A percentile compares a stretch with the other conserved stretches of the same genome.
Evolutionary conservation across 2,888 invertebrate species (phyloP).

Genomic region (Diaprepes abbreviatus): DNA sequence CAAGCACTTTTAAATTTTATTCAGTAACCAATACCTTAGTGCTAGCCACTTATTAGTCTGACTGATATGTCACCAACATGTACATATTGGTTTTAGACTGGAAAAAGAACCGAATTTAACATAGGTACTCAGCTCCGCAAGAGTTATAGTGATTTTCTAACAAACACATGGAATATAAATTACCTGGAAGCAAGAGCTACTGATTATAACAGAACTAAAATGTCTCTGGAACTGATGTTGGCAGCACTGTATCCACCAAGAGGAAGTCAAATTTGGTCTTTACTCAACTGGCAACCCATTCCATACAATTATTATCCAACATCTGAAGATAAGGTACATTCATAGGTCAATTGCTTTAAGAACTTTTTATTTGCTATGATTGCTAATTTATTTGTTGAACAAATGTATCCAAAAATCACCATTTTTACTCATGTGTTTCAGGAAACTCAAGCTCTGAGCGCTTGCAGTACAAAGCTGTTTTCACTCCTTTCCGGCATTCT

Average conservation of each 20-base stretch:
- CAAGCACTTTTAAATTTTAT: too few relatives aligned
- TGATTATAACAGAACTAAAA: constrained; percentile 78
- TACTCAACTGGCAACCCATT: constrained; percentile 80
- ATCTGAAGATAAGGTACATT: constrained; percentile 13
- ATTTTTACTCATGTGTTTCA: too few relatives aligned
- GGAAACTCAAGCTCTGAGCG: not conserved
- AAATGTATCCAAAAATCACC: too few relatives aligned
- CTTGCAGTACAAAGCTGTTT: not conserved
- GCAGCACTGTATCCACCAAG: constrained; percentile 77
- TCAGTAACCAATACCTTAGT: too few relatives aligned
- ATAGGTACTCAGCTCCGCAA: constrained; percentile 74
- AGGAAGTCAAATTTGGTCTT: constrained; percentile 71
- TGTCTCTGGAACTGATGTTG: constrained; percentile 76
- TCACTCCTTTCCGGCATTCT: not conserved
- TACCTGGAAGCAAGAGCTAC: constrained; percentile 75
- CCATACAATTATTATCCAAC: constrained; percentile 73
- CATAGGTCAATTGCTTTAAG: too few relatives aligned
- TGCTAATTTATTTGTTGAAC: too few relatives aligned
- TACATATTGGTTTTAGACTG: constrained; percentile 60
- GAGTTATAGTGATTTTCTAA: constrained; percentile 73
- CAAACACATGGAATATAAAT: constrained; percentile 70
- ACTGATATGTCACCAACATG: too few relatives aligned
- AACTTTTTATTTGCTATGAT: too few relatives aligned
- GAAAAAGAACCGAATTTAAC: constrained; percentile 74
- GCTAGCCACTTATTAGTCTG: too few relatives aligned